Base-by-base conservation (phyloP, 2,888 invertebrate species). In the Meiosimyza decipiens region DNA sequence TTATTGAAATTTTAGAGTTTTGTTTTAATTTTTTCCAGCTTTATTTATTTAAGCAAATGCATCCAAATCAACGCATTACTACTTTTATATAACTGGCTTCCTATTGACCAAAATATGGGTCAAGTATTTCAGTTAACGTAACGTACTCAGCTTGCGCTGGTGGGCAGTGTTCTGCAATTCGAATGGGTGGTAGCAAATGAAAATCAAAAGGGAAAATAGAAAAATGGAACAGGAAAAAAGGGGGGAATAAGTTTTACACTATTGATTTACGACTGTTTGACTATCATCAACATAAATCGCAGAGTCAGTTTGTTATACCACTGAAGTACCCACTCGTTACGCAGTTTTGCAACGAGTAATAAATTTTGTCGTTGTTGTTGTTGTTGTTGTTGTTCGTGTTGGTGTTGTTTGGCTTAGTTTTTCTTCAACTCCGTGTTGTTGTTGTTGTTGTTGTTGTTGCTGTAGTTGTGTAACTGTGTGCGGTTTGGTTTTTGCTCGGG, bases 201-300 rank as follows among this genome's bases (percentile, higher is more conserved):
- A 9, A 40, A 40, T 40, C 4, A 28, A 40, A 40, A 40, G 2
- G 40, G 40, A 2, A 40, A 40, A 40, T 40, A 6, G 7, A 40
- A 40, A 40, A 9, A 28, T 3, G 28, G 28, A 28, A 28, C 28
- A 28, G 28, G 28, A 4, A 28, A 40, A 51, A 6, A 13, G 16
- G 13, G 16, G 16, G 16, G 12, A 22, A 12, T 16, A 49, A n/a
- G 9, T 51, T 18, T 33, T 51, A 6, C n/a, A 22, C 60, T 54
- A 57, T 71, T 73, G 71, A 70, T 73, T 73, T 73, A 71, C 71
- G 64, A 71, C 68, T 71, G 57, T 70, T 73, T 65, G 70, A 66
- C 73, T 60, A 74, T 74, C 71, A 74, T 72, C 68, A 65, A 72
- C 64, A 74, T 72, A 74, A 74, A 74, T 74, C 69, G 68, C 59